phyloP scores from a whole-genome alignment of 2,888 invertebrate species.

The Maniola hyperantus region DNA sequence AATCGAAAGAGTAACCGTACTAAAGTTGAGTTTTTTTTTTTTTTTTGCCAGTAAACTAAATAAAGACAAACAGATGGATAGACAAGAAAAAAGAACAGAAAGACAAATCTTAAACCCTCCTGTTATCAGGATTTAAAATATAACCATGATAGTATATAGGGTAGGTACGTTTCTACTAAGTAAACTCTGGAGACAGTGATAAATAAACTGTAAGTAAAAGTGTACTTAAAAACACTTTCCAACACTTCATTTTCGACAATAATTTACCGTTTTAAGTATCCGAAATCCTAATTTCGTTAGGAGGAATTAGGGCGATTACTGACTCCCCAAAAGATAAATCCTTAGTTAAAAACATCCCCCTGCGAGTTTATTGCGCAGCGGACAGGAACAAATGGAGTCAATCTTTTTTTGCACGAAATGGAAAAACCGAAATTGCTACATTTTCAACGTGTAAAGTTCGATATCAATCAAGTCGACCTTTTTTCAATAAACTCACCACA shows the following conservation, averaged over 20 bases:
- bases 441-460: slow-evolving; percentile 79
- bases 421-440: slow-evolving; percentile 73
- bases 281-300: slow-evolving; percentile 58
- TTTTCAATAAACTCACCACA: slow-evolving; percentile 78
- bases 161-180: no score
- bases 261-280: slow-evolving; percentile 52
- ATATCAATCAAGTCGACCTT: slow-evolving; percentile 79
- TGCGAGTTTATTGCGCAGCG: slow-evolving; percentile 75
- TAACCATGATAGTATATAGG: no score
- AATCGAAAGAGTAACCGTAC: no score
- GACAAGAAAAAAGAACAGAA: no score
- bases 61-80: no score
- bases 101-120: no score
- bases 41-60: no score
- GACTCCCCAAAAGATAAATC: slow-evolving; percentile 71
- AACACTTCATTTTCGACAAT: slow-evolving; percentile 35
- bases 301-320: slow-evolving; percentile 69
- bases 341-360: slow-evolving; percentile 73
- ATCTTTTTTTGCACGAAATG: slow-evolving; percentile 76
- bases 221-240: slow-evolving; percentile 22
- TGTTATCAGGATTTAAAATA: no score
- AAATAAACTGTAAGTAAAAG: slow-evolving; percentile 17
- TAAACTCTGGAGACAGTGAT: slow-evolving; percentile 12
- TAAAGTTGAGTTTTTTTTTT: no score
- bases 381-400: slow-evolving; percentile 81